Evolutionary conservation across 2,888 invertebrate species (phyloP), one percentile per base, ranked within the genome.

Genomic region (Brachycybe producta): DNA sequence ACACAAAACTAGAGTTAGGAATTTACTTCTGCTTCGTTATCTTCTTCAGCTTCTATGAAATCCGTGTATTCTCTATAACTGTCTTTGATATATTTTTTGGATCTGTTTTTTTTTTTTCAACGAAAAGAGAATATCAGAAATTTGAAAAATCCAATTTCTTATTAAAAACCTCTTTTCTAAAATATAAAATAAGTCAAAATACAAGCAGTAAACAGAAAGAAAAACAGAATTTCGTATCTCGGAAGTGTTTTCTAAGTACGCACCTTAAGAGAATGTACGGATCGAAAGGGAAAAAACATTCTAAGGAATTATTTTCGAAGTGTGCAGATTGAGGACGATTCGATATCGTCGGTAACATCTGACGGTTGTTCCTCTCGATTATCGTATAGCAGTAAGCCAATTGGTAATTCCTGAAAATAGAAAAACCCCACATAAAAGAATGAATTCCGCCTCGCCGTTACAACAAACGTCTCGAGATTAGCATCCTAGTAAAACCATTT

Each of bases 331-430:
- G 42, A 13, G 19, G 5, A 19, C 4, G 11, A 21, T 36, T 52
- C 2, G 53, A 41, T 2, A 28, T 56, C 8, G 60, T 55, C 3
- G 64, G 61, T 2, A 67, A 53, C 27, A 59, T 56, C 23, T 57
- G 58, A n/a, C 71, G 60, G 30, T 62, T 62, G 68, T 94, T 94
- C 59, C 81, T 78, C 65, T 94, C 90, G 34, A 94, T 79, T 41
- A 92, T 77, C 0, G 87, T 77, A 65, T 88, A 85, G 67, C 94
- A 94, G 68, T 92, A 94, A 0, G 84, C 88, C 47, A 95, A 72
- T 63, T 94, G 92, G 65, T 90, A 84, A 8, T 80, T 61, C 47
- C 68, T 66, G 59, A 26, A n/a, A n/a, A n/a, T n/a, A n/a, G n/a
- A n/a, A n/a, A n/a, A n/a, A n/a, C n/a, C n/a, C n/a, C 60, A 59